Base-by-base conservation (phyloP, 2,113 vertebrate genomes). In the Siniperca knerii region DNA sequence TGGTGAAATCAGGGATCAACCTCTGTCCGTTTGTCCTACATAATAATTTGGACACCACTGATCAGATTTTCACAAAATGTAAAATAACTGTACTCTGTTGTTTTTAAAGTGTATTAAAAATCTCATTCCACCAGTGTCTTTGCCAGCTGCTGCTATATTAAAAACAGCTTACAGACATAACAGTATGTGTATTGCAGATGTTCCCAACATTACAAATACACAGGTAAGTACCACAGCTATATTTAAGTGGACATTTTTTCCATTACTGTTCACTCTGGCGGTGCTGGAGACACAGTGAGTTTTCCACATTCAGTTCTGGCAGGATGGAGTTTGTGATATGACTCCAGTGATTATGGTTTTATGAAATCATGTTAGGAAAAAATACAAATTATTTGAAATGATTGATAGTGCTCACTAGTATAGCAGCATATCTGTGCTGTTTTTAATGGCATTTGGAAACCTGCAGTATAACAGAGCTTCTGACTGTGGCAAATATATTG, bases 211-310 rank as follows among this genome's bases (percentile, higher is more conserved):
- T 61, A 60, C 58, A 29, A 72, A 58, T 35, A 55, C 21, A 40
- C 62, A 42, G 48, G 35, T 68, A 33, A 67, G 25, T 55, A 60
- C 75, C 23, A 16, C 18, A 29, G 50, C 65, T 65, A 15, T 29
- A 72, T 77, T 62, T 76, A 46, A 70, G 44, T 42, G 33, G 64
- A 29, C 23, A 61, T 67, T 68, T 57, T 79, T 69, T 57, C 83
- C 64, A 29, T 75, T 75, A 69, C 25, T 68, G 15, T 46, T 29
- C 42, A 7, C 50, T 74, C 35, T 66, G 37, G 40, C 21, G 25
- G 61, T 54, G 44, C 55, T 60, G 21, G 33, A 46, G 35, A 62
- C 42, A 25, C 25, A 6, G 15, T 7, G 61, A 15, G 7, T 25
- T 68, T 35, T 82, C 52, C 25, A 58, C 40, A 25, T 68, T 68